Base-by-base conservation (phyloP, 2,797 vertebrate genomes). In the Phyllotis vaccarum region DNA sequence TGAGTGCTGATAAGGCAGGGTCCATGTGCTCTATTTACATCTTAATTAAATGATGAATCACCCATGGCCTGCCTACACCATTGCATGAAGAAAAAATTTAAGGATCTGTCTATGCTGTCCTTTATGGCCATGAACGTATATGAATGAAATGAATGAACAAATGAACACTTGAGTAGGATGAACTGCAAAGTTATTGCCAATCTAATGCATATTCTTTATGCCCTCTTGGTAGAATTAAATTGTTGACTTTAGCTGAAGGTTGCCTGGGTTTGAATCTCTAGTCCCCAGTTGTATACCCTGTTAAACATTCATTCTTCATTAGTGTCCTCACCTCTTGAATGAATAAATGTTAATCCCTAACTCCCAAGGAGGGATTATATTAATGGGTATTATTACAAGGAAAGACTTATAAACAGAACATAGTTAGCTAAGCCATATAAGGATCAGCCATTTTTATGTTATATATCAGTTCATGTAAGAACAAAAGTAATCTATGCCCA, bases 41-140 rank as follows among this genome's bases (percentile, higher is more conserved):
- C 56, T 93, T 85, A 49, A 60, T 66, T 22, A 91, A 91, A 92
- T 56, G 64, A n/a, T 88, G 78, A 40, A 76, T 52, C 8, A 76
- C 60, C 54, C 37, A 10, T 75, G 27, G 4, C 29, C 37, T 83
- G 14, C 70, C 37, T 92, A 68, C 17, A 86, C 27, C 40, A 37
- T 66, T 52, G 16, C 37, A 90, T 85, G 29, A 95, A 40, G 46
- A 54, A 64, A 85, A 40, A 83, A 75, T 90, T 85, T 72, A 89
- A 93, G 79, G 58, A 4, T 62, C 54, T 43, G 7, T 86, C 52
- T 94, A 52, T 49, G 96, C 93, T 76, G 29, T 93, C 22, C 66
- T 96, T 52, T 79, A 89, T 66, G 2, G 3, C 79, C 66, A 72
- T 43, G 54, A 43, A 3, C 90, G 31, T 34, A 49, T 22, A 79